A percentile compares a stretch with the other conserved stretches of the same genome.
phyloP scores from a whole-genome alignment of 1,140 invertebrate species.

The Saccostrea glomerata region DNA sequence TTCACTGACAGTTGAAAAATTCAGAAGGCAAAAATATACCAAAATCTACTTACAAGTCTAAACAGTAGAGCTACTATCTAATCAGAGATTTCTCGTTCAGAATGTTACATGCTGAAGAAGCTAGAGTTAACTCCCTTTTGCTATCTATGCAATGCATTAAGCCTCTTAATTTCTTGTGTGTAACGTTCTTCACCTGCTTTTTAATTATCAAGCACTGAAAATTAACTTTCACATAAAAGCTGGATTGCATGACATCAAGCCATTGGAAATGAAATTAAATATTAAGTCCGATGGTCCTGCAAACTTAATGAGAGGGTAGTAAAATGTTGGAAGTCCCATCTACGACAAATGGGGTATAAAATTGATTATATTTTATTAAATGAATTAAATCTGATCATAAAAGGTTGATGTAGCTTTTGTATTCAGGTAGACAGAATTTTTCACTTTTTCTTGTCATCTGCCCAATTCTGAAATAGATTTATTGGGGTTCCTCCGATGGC shows the following conservation, averaged over 20 bases:
- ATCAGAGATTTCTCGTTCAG: too few relatives aligned
- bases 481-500: not conserved
- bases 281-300: not conserved
- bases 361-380: slow-evolving; percentile 2
- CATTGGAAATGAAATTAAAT: not conserved
- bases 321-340: not conserved
- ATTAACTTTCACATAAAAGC: slow-evolving; percentile 18
- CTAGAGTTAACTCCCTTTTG: slow-evolving; percentile 5
- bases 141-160: not conserved
- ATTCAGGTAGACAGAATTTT: too few relatives aligned
- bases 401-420: too few relatives aligned
- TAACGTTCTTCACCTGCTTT: not conserved
- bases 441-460: not conserved
- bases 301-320: not conserved
- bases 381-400: not conserved
- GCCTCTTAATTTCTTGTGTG: not conserved
- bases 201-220: slow-evolving; percentile 9
- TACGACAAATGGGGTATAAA: not conserved
- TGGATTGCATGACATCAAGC: slow-evolving; percentile 1
- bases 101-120: not conserved
- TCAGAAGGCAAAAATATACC: too few relatives aligned
- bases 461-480: not conserved
- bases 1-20: too few relatives aligned
- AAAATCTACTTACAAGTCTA: too few relatives aligned
- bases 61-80: too few relatives aligned